Percentiles rank a stretch among this genome's conserved stretches.
Conservation (phyloP, 2,888 invertebrate species). For the Troides aeacus region DNA sequence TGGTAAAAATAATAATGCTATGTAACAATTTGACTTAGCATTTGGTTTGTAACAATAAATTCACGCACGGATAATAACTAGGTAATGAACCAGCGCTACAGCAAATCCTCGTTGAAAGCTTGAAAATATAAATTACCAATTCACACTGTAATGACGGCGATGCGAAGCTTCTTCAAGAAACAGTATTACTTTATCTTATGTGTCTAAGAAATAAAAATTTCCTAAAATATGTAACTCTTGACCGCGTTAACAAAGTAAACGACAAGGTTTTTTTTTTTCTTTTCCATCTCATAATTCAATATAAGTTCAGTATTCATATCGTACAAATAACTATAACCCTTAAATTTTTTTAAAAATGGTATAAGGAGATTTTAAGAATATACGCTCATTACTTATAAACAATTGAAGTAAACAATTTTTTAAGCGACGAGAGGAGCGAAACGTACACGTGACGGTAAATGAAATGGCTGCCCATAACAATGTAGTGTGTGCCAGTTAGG, state of each 20-base stretch:
- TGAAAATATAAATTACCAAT: slow-evolving; percentile 40
- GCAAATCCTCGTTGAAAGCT: slow-evolving; percentile 46
- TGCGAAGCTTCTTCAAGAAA: slow-evolving; percentile 65
- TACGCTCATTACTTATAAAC: slow-evolving; percentile 49
- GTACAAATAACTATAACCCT: slow-evolving; percentile 48
- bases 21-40: slow-evolving; percentile 77
- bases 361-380: slow-evolving; percentile 47
- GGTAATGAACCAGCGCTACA: slow-evolving; percentile 50
- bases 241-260: slow-evolving; percentile 56
- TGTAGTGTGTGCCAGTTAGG: no score
- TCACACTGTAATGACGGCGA: slow-evolving; percentile 46
- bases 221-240: slow-evolving; percentile 75
- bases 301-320: slow-evolving; percentile 43
- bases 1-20: slow-evolving; percentile 79
- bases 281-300: slow-evolving; percentile 46
- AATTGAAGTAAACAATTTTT: slow-evolving; percentile 35
- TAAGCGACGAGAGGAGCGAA: no score
- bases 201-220: slow-evolving; percentile 72
- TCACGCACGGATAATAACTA: slow-evolving; percentile 51
- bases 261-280: slow-evolving; percentile 49
- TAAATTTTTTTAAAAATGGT: slow-evolving; percentile 45
- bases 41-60: slow-evolving; percentile 71
- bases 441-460: no score
- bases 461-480: no score
- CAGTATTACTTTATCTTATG: slow-evolving; percentile 75